These are phyloP conservation scores for Dynastes maya DNA, from an alignment of 2,888 invertebrate species.

Conservation along the genomic window DNA sequence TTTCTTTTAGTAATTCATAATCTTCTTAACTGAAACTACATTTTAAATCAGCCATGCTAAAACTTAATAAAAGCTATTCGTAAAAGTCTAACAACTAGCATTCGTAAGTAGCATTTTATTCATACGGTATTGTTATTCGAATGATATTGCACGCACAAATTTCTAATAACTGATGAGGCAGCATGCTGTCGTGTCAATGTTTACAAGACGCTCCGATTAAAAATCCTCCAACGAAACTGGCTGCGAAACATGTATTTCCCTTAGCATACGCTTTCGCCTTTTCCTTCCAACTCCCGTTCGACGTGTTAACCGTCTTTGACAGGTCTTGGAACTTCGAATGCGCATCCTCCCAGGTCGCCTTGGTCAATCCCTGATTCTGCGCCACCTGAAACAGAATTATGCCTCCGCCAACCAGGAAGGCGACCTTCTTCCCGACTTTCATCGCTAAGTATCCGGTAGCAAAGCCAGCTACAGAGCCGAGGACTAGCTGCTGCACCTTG, in stretches of 20 bases:
- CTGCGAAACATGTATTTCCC: conserved; percentile 46
- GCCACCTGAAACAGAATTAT: conserved; percentile 88
- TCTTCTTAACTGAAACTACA: too few species aligned
- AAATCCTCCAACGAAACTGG: conserved; percentile 51
- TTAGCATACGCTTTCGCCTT: conserved; percentile 41
- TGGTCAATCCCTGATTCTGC: conserved; percentile 88
- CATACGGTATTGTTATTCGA: too few species aligned
- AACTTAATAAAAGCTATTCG: too few species aligned
- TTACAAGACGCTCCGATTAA: conserved; percentile 45
- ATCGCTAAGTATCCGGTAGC: conserved; percentile 82
- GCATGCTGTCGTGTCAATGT: background rate
- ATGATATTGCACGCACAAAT: background rate
- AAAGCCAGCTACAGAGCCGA: conserved; percentile 59
- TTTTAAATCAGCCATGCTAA: too few species aligned
- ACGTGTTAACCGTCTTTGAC: conserved; percentile 82
- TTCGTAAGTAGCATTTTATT: too few species aligned
- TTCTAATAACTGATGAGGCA: background rate
- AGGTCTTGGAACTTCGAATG: conserved; percentile 84
- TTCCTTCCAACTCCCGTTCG: conserved; percentile 72
- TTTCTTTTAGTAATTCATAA: too few species aligned
- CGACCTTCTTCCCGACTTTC: conserved; percentile 90
- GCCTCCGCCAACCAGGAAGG: conserved; percentile 87
- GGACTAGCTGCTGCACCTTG: conserved; percentile 37
- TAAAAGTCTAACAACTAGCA: too few species aligned
- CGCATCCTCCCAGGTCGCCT: conserved; percentile 88